A percentile compares a stretch with the other conserved stretches of the same genome.
Evolutionary conservation across 2,888 invertebrate genomes (phyloP).

Genomic region (Diadromus collaris): DNA sequence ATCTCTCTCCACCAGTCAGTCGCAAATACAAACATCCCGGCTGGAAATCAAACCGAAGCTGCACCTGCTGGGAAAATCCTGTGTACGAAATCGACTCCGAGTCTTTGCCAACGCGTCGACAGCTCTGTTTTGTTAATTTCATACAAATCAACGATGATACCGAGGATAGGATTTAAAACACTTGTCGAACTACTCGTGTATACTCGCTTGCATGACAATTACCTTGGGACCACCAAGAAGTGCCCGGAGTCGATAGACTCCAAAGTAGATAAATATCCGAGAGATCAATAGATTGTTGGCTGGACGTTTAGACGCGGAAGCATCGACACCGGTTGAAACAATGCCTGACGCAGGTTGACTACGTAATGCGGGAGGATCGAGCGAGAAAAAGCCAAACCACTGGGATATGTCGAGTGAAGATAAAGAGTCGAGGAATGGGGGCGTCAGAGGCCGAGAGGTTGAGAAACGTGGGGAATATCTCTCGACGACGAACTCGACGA

Average conservation of each 20-base stretch:
- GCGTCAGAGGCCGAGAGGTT: conserved; percentile 38
- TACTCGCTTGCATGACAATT: neutral
- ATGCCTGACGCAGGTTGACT: conserved; percentile 18
- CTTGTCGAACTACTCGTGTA: neutral
- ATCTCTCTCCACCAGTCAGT: conserved; percentile 41
- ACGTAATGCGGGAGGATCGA: conserved; percentile 38
- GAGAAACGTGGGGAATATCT: conserved; percentile 46
- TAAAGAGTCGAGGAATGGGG: conserved; percentile 33
- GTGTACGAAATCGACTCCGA: neutral
- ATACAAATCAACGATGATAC: neutral
- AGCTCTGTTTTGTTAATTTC: conserved; percentile 4
- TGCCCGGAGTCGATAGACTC: neutral
- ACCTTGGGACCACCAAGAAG: neutral
- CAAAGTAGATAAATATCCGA: neutral
- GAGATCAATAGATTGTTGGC: conserved; percentile 8
- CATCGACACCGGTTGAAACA: neutral
- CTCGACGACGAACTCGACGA: conserved; percentile 32
- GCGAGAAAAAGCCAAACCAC: conserved; percentile 32
- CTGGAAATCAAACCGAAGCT: conserved; percentile 3
- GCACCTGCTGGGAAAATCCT: conserved; percentile 6
- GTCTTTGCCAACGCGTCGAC: neutral
- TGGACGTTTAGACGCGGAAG: neutral
- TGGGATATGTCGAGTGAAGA: conserved; percentile 39
- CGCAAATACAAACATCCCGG: conserved; percentile 20
- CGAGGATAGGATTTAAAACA: neutral